phyloP scores from a whole-genome alignment of 2,888 invertebrate species.

The Agapostemon virescens region DNA sequence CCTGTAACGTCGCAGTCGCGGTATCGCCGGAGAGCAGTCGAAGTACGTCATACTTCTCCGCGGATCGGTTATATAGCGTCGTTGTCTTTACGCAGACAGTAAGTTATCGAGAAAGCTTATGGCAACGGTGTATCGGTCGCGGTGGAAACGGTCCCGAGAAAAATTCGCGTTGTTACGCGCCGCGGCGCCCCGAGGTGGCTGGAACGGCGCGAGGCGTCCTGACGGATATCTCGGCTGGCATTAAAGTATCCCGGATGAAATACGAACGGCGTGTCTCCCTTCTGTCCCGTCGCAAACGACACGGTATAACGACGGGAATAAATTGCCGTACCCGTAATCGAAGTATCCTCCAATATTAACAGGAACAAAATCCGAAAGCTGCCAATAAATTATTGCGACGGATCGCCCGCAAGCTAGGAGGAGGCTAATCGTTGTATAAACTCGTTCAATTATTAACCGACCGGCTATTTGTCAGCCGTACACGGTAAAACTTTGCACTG shows the following conservation, averaged over 20 bases:
- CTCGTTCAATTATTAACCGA: conserved; percentile 19
- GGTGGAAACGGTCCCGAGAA: conserved; percentile 48
- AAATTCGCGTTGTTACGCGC: conserved; percentile 56
- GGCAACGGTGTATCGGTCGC: conserved; percentile 49
- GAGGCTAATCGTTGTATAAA: conserved; percentile 19
- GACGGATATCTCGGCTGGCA: conserved; percentile 48
- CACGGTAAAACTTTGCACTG: background rate
- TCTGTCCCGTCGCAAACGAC: conserved; percentile 15
- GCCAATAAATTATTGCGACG: conserved; percentile 21
- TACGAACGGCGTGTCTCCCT: conserved; percentile 22
- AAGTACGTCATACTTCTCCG: conserved; percentile 23
- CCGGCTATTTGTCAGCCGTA: background rate
- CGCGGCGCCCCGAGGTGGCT: conserved; percentile 38
- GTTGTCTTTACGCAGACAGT: conserved; percentile 40
- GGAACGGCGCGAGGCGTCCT: conserved; percentile 36
- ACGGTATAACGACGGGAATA: conserved; percentile 28
- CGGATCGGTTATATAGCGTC: conserved; percentile 31
- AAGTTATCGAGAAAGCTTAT: conserved; percentile 55
- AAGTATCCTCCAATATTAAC: conserved; percentile 34
- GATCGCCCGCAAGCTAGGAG: background rate
- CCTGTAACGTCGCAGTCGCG: background rate
- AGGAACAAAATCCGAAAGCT: conserved; percentile 5
- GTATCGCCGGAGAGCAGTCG: background rate
- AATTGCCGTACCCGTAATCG: conserved; percentile 29
- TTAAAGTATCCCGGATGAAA: conserved; percentile 51